A percentile compares a stretch with the other conserved stretches of the same genome.
phyloP scores from a whole-genome alignment of 2,888 invertebrate genomes.

The Molorchus minor region DNA sequence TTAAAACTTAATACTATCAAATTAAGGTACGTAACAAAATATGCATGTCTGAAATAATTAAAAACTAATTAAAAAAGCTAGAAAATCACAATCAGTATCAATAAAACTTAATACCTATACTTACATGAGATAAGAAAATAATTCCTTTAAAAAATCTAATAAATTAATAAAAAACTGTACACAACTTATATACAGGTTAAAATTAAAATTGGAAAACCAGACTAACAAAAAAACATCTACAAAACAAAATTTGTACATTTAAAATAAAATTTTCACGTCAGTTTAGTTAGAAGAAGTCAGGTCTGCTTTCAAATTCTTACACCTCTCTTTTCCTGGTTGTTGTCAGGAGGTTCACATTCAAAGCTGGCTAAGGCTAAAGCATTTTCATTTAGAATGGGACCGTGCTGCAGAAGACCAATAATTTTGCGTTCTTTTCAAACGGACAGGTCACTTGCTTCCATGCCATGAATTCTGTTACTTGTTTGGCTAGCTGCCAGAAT shows the following conservation, averaged over 20 bases:
- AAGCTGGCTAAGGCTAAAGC: constrained; percentile 91
- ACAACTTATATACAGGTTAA: constrained; percentile 38
- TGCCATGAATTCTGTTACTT: no score
- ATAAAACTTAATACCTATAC: constrained; percentile 32
- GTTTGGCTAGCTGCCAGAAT: constrained; percentile 90
- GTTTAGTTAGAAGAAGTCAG: no score
- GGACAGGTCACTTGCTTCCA: constrained; percentile 86
- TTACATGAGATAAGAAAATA: constrained; percentile 38
- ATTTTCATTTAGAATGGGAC: constrained; percentile 85
- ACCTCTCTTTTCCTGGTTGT: constrained; percentile 92
- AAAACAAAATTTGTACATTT: constrained; percentile 46
- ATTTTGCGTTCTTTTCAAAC: constrained; percentile 82
- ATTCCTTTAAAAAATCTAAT: constrained; percentile 28
- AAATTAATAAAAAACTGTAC: constrained; percentile 33
- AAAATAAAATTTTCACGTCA: constrained; percentile 28
- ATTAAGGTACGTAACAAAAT: constrained; percentile 39
- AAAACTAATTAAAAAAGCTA: constrained; percentile 33
- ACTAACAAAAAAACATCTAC: constrained; percentile 41
- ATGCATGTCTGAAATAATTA: constrained; percentile 41
- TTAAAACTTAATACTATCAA: constrained; percentile 18
- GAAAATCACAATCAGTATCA: constrained; percentile 39
- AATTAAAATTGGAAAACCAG: constrained; percentile 39
- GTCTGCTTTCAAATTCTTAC: constrained; percentile 80
- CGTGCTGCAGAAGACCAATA: no score
- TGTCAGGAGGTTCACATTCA: constrained; percentile 94